Evolutionary conservation across 1,140 invertebrate genomes (phyloP).

Genomic region (Halesus radiatus): DNA sequence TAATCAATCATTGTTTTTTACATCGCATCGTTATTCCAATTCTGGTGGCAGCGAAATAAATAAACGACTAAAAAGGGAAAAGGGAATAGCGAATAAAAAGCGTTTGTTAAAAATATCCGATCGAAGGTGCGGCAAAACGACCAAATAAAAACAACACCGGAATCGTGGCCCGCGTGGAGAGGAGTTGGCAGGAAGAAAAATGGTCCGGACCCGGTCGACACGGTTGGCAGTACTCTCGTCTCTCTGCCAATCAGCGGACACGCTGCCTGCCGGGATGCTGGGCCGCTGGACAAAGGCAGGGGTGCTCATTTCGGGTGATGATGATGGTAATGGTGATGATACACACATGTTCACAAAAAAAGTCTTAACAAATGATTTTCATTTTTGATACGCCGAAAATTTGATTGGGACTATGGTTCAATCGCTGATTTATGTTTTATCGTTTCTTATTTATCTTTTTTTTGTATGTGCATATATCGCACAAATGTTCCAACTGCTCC

Average conservation of each 20-base stretch:
- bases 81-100: not conserved
- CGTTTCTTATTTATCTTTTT: too few species aligned
- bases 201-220: constrained; percentile 6
- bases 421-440: too few species aligned
- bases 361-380: too few species aligned
- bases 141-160: constrained; percentile 38
- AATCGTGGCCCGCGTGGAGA: constrained; percentile 51
- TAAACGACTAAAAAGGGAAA: not conserved
- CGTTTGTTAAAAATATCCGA: constrained; percentile 28
- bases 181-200: constrained; percentile 49
- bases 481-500: too few species aligned
- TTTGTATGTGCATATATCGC: too few species aligned
- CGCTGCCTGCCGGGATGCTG: not conserved
- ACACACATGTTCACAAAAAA: not conserved
- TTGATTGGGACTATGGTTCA: too few species aligned
- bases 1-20: not conserved
- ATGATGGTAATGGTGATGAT: not conserved
- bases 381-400: too few species aligned
- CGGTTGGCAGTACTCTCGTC: not conserved
- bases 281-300: not conserved
- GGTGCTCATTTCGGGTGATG: not conserved
- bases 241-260: constrained; percentile 18
- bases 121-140: constrained; percentile 24
- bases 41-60: not conserved
- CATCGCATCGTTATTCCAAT: not conserved